Percentiles rank a stretch among this genome's conserved stretches.
Evolutionary conservation across 1,140 invertebrate genomes (phyloP).

Genomic region (Tetraneura akinire): DNA sequence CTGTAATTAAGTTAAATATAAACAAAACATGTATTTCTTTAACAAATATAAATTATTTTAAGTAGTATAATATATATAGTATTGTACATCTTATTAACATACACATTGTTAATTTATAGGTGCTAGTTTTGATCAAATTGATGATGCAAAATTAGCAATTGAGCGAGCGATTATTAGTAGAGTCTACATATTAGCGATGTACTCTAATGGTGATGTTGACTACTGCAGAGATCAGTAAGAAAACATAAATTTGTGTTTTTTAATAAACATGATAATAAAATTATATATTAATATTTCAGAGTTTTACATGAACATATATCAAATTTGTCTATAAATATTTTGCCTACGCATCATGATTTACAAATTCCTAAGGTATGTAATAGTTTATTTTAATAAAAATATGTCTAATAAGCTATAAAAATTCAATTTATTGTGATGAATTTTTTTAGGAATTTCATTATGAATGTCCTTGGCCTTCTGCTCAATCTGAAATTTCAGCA

Average conservation of each 20-base stretch:
- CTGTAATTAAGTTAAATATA: too few species aligned
- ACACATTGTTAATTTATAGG: slow-evolving; percentile 59
- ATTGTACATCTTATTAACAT: too few species aligned
- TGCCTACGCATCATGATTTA: slow-evolving; percentile 79
- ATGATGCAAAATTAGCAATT: slow-evolving; percentile 71
- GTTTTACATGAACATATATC: slow-evolving; percentile 86
- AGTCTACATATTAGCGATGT: slow-evolving; percentile 90
- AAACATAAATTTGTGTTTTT: neutral
- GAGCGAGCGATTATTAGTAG: slow-evolving; percentile 82
- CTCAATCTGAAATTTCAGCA: slow-evolving; percentile 88
- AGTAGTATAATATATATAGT: too few species aligned
- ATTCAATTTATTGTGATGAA: neutral
- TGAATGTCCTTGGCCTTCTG: slow-evolving; percentile 96
- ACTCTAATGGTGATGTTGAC: slow-evolving; percentile 96
- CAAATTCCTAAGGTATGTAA: slow-evolving; percentile 72
- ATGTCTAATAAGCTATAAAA: neutral
- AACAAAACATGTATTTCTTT: too few species aligned
- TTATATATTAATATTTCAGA: slow-evolving; percentile 60
- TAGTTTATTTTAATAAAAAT: slow-evolving; percentile 1
- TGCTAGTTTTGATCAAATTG: slow-evolving; percentile 69
- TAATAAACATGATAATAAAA: slow-evolving; percentile 39
- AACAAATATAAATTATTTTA: too few species aligned
- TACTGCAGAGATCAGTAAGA: slow-evolving; percentile 84
- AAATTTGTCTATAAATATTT: slow-evolving; percentile 78
- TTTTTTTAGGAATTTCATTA: slow-evolving; percentile 69